Evolutionary conservation across 2,113 vertebrate species (phyloP), one percentile per base, ranked within the genome.

Genomic region (Puntigrus tetrazona): DNA sequence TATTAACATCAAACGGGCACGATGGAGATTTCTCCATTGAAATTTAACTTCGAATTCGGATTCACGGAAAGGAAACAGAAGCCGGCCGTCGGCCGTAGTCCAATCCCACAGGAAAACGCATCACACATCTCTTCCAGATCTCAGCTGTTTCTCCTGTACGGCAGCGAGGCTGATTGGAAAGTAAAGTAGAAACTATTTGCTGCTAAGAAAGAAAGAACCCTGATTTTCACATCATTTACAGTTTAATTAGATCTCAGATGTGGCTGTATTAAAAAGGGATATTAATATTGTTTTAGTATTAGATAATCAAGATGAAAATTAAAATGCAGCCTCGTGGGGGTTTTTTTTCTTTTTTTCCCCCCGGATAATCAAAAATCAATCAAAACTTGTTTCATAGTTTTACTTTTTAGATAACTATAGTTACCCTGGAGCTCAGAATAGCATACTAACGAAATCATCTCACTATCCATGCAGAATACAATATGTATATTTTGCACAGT

Each of bases 1-100:
- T 55, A 72, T 82, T 82, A 43, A 73, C 81, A 73, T 41, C 34
- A 72, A 36, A 55, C 14, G 18, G 47, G 18, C 47, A 73, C n/a
- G 47, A 3, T 27, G 31, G 50, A 52, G 50, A 36, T 13, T 57
- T 36, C 31, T 57, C 65, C 31, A 55, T 73, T 82, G 81, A 70
- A 72, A 73, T 73, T 36, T 70, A 72, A 82, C 81, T 73, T 27
- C 7, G n/a, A 14, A 78, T 57, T 36, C 7, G 14, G 75, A 57
- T 78, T 78, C 38, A 22, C 5, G 11, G 27, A 75, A 36, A 55
- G 29, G 29, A 20, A 76, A 52, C 47, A 5, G 7, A 22, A 52
- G 47, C 31, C n/a, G n/a, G n/a, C n/a, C 36, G 47, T n/a, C 11
- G 13, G 50, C 57, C 34, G 36, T 27, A 52, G 45, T 55, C 8